phyloP scores from a whole-genome alignment of 2,797 vertebrate species.

The Phoeniculus purpureus region DNA sequence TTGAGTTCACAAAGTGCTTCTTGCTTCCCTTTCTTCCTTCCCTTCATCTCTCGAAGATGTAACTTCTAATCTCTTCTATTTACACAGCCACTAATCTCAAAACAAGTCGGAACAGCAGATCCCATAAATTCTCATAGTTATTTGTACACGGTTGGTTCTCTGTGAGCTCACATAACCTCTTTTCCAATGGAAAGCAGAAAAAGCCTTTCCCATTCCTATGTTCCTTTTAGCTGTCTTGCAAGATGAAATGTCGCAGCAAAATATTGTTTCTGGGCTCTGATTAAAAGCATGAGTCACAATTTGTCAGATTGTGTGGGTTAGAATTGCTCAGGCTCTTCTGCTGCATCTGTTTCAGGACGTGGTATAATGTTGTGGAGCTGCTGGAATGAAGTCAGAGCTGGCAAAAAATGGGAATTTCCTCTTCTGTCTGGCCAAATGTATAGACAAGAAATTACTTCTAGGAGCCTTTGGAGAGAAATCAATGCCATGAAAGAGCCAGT shows the following conservation, averaged over 20 bases:
- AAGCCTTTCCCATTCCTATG: not conserved
- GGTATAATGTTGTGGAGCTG: not conserved
- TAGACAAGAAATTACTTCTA: not conserved
- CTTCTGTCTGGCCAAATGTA: not conserved
- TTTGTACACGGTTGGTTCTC: not conserved
- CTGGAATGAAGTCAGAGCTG: conserved; percentile 18
- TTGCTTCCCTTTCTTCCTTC: not conserved
- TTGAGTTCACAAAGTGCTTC: not conserved
- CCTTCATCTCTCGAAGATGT: not conserved
- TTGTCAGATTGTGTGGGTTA: not conserved
- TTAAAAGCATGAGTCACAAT: conserved; percentile 60
- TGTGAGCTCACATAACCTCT: not conserved
- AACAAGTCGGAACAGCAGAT: not conserved
- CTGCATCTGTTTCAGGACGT: not conserved
- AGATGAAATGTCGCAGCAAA: conserved; percentile 30
- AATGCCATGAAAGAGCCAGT: not conserved
- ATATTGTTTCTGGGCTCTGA: conserved; percentile 41
- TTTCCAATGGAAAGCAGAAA: conserved; percentile 22
- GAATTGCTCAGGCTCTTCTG: not conserved
- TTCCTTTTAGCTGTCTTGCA: not conserved
- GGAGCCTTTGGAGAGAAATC: not conserved
- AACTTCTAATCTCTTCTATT: not conserved
- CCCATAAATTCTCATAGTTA: not conserved
- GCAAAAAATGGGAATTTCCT: conserved; percentile 47
- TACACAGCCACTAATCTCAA: not conserved